Conservation (phyloP, 2,113 vertebrate species). For the Pyrgilauda ruficollis region DNA sequence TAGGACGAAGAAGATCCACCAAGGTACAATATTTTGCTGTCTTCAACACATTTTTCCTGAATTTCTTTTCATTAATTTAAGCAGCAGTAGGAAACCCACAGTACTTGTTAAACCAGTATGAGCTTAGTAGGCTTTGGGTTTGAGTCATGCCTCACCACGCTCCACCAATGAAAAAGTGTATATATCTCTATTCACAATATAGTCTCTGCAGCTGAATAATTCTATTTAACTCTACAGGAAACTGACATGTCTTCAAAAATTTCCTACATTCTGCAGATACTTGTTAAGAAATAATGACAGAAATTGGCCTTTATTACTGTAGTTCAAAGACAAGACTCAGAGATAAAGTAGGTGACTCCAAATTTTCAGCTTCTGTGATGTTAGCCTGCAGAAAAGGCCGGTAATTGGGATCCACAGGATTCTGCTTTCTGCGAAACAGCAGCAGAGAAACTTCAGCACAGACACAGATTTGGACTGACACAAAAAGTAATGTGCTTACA, state of each 20-base stretch:
- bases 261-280: constrained; percentile 21
- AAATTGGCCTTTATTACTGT: constrained; percentile 26
- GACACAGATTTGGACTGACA: neutral
- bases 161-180: neutral
- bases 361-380: constrained; percentile 22
- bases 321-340: constrained; percentile 36
- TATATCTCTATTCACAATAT: neutral
- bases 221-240: constrained; percentile 47
- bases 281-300: constrained; percentile 56
- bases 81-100: neutral
- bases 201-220: constrained; percentile 26
- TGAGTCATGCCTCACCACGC: neutral
- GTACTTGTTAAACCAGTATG: constrained; percentile 12
- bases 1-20: neutral
- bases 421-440: constrained; percentile 5
- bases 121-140: neutral
- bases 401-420: constrained; percentile 32
- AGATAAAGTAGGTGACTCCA: constrained; percentile 47
- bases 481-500: constrained; percentile 6
- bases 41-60: neutral
- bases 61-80: constrained; percentile 39
- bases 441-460: neutral
- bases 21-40: constrained; percentile 15
- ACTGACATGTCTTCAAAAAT: constrained; percentile 49
- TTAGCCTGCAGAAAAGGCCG: neutral